These are phyloP conservation scores for Drosophila eugracilis DNA, from an alignment of 1,140 invertebrate species.

Conservation along the genomic window DNA sequence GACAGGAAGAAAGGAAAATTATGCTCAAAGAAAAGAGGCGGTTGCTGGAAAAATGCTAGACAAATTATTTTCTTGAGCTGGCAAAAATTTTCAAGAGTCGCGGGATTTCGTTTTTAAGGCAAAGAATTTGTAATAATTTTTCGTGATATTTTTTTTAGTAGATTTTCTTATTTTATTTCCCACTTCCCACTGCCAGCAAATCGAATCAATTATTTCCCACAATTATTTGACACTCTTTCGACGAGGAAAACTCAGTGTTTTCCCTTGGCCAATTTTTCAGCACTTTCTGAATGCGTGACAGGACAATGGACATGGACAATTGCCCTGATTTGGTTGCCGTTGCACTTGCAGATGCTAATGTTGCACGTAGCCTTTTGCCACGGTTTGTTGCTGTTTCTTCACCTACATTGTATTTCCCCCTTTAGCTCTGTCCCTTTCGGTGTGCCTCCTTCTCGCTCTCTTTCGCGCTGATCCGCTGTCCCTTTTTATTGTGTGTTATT, in stretches of 20 bases:
- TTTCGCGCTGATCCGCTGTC: constrained; percentile 9
- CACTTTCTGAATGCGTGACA: constrained; percentile 27
- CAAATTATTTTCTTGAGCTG: constrained; percentile 8
- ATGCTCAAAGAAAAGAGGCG: constrained; percentile 19
- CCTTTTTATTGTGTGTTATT: constrained; percentile 52
- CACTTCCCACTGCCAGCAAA: not conserved
- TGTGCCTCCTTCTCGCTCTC: not conserved
- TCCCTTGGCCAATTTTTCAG: not conserved
- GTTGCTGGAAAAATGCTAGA: not conserved
- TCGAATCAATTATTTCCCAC: constrained; percentile 15
- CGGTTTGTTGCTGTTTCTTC: constrained; percentile 35
- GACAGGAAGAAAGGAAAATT: constrained; percentile 6
- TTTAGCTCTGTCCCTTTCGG: not conserved
- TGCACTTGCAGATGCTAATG: constrained; percentile 32
- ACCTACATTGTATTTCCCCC: not conserved
- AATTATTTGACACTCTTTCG: constrained; percentile 21
- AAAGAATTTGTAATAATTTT: not conserved
- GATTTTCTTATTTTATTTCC: not conserved
- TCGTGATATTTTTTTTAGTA: not conserved
- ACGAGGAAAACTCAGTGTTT: not conserved
- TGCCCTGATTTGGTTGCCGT: constrained; percentile 24
- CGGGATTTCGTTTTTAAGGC: constrained; percentile 21
- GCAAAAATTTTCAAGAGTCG: constrained; percentile 12
- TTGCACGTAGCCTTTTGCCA: constrained; percentile 46
- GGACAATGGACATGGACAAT: constrained; percentile 35